Evolutionary conservation across 2,797 vertebrate genomes (phyloP).

Genomic region (Chaetodon trifasciatus): DNA sequence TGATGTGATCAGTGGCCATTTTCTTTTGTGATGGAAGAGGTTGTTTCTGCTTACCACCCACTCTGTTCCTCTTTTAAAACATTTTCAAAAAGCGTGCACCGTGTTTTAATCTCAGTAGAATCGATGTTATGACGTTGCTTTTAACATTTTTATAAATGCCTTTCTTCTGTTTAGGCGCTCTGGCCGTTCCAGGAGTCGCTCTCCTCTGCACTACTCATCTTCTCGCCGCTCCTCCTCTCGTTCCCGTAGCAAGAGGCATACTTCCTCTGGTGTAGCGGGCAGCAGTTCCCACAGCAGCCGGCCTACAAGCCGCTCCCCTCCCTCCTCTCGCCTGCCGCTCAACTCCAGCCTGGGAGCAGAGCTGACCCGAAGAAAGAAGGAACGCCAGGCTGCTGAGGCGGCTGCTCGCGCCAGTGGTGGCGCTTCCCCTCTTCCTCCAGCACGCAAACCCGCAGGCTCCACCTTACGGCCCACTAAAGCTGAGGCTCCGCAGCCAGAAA

Average conservation of each 20-base stretch:
- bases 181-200: slow-evolving; percentile 94
- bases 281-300: slow-evolving; percentile 88
- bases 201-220: slow-evolving; percentile 89
- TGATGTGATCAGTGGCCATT: neutral
- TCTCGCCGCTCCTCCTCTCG: slow-evolving; percentile 88
- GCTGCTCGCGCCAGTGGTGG: slow-evolving; percentile 85
- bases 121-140: neutral
- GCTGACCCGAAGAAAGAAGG: slow-evolving; percentile 95
- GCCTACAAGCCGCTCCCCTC: slow-evolving; percentile 93
- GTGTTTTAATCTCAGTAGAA: neutral
- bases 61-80: neutral
- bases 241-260: slow-evolving; percentile 92
- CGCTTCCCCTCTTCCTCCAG: slow-evolving; percentile 73
- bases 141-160: neutral
- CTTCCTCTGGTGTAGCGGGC: slow-evolving; percentile 80
- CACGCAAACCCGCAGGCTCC: slow-evolving; percentile 59
- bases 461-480: slow-evolving; percentile 69
- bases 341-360: slow-evolving; percentile 97
- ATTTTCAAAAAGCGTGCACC: neutral
- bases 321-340: slow-evolving; percentile 90
- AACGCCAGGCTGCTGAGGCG: slow-evolving; percentile 91
- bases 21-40: neutral
- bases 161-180: slow-evolving; percentile 87
- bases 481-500: slow-evolving; percentile 69
- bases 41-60: neutral